These are phyloP conservation scores for Diplodus sargus DNA, from an alignment of 2,797 vertebrate genomes.

Conservation along the genomic window DNA sequence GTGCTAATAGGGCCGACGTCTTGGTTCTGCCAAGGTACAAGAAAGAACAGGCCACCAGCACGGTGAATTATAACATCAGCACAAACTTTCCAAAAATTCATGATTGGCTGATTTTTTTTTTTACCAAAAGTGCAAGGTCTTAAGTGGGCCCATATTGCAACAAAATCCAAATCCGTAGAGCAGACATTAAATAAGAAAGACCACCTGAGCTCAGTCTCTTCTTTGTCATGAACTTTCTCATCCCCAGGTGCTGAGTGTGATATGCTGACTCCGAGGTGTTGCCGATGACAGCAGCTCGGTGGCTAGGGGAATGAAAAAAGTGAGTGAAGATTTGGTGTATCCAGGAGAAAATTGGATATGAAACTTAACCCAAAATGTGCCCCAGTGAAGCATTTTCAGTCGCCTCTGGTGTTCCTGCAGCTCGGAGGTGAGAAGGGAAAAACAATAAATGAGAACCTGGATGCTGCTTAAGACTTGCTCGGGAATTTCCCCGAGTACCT, in stretches of 20 bases:
- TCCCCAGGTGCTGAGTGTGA: slow-evolving; percentile 43
- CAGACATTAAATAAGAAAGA: slow-evolving; percentile 7
- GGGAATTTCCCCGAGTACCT: slow-evolving; percentile 14
- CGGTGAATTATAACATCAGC: slow-evolving; percentile 12
- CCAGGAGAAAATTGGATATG: slow-evolving; percentile 29
- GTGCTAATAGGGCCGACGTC: slow-evolving; percentile 43
- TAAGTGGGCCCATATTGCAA: slow-evolving; percentile 7
- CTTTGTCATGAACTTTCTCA: slow-evolving; percentile 25
- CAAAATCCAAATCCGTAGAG: background rate
- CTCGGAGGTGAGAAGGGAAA: background rate
- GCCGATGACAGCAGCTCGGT: slow-evolving; percentile 46
- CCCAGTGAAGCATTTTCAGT: slow-evolving; percentile 11
- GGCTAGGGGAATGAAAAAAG: slow-evolving; percentile 30
- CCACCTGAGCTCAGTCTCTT: slow-evolving; percentile 22
- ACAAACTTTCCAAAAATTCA: slow-evolving; percentile 1
- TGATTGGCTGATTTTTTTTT: background rate
- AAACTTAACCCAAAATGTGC: slow-evolving; percentile 30
- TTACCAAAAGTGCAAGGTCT: background rate
- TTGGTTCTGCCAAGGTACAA: slow-evolving; percentile 15
- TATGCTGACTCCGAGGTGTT: slow-evolving; percentile 45
- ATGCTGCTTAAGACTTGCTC: slow-evolving; percentile 17
- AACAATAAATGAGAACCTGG: background rate
- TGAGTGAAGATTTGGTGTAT: slow-evolving; percentile 30
- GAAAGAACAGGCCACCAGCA: slow-evolving; percentile 18
- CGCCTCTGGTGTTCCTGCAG: background rate